Base-by-base conservation (phyloP, 1,140 invertebrate species). In the Asobara japonica region DNA sequence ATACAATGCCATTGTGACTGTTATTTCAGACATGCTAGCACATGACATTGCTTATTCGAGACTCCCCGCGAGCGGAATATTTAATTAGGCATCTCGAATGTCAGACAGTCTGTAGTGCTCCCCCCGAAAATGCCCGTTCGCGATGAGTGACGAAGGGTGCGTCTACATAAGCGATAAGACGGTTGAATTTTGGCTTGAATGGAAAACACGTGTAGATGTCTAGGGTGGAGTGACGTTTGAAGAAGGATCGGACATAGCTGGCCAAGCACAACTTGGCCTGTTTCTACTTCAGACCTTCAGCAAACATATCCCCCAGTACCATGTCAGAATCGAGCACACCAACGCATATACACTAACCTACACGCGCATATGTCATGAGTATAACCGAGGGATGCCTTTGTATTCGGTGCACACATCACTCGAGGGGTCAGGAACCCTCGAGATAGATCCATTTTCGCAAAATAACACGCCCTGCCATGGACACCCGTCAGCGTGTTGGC, bases 391-490 rank as follows among this genome's bases (percentile, higher is more conserved):
- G 74, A 74, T 72, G 77, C 79, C 77, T 83, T 84, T 84, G 80
- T 84, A 86, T 84, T 84, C 83, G 73, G 72, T 78, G 80, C 78
- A 81, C 83, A 84, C 83, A 83, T 84, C 82, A 84, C 82, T 86
- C 83, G 82, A 82, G 83, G 60, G 82, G 82, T 85, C 83, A 83
- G 83, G 79, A 77, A 79, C 81, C 80, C 83, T 82, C 80, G 79
- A 84, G 84, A 86, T 84, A 83, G 83, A 85, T 85, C 83, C 78
- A 82, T 86, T 85, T 74, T 83, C 79, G 80, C 77, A 79, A 84
- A 85, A 85, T 86, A 86, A 86, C 81, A 86, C 75, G 74, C 76
- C 68, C 76, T 82, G 80, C 81, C 81, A 82, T 76, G 77, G 76
- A 84, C 82, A 80, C 78, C 77, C 81, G 74, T 83, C 77, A 80